Percentiles rank a stretch among this genome's conserved stretches.
Conservation (phyloP, 2,888 invertebrate genomes). For the Cheilosia vernalis region DNA sequence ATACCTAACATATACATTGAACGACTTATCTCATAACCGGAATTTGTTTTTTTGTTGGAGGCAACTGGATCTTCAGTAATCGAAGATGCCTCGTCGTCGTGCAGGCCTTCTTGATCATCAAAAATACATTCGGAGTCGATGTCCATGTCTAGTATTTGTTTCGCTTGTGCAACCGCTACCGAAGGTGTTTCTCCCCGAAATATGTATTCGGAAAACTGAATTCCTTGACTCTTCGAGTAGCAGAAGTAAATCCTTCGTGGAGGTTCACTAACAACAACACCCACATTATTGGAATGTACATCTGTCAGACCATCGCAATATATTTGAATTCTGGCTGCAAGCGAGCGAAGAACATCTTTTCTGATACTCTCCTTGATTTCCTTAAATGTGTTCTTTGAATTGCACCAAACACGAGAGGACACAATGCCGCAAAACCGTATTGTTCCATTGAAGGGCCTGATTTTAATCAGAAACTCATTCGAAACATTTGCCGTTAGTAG, state of each 20-base stretch:
- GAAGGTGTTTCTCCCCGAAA: constrained; percentile 95
- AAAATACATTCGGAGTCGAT: constrained; percentile 88
- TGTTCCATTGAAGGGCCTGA: constrained; percentile 80
- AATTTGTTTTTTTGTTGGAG: constrained; percentile 84
- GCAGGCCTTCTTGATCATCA: constrained; percentile 90
- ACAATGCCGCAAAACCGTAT: constrained; percentile 81
- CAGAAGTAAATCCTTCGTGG: constrained; percentile 92
- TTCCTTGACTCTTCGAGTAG: constrained; percentile 74
- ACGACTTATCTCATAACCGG: constrained; percentile 86
- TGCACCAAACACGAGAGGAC: constrained; percentile 88
- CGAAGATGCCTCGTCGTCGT: constrained; percentile 86
- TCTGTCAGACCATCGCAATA: constrained; percentile 94
- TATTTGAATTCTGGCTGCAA: constrained; percentile 93
- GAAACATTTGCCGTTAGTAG: constrained; percentile 88
- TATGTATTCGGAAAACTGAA: constrained; percentile 94
- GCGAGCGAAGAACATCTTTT: constrained; percentile 92
- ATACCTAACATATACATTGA: constrained; percentile 85
- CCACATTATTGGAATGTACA: constrained; percentile 79
- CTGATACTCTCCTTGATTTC: constrained; percentile 90
- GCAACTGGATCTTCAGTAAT: constrained; percentile 79
- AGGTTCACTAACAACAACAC: constrained; percentile 91
- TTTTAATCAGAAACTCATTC: constrained; percentile 76
- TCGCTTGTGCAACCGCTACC: constrained; percentile 91
- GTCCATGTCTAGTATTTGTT: constrained; percentile 91
- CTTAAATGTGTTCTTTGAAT: constrained; percentile 89